A percentile compares a stretch with the other conserved stretches of the same genome.
Conservation (phyloP, 2,113 vertebrate species). For the Arenaria interpres region DNA sequence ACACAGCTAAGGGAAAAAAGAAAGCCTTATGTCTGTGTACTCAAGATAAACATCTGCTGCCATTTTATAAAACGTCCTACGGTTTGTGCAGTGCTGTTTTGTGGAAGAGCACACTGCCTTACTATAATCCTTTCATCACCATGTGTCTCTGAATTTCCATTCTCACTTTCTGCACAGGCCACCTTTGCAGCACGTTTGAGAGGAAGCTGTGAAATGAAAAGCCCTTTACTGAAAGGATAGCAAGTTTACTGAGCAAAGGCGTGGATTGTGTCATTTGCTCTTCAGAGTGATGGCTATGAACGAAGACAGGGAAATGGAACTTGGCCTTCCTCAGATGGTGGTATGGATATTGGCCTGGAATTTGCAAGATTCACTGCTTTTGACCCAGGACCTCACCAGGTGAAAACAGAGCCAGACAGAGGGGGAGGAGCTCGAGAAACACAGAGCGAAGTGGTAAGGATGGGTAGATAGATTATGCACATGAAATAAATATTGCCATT, state of each 20-base stretch:
- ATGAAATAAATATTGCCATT: neutral
- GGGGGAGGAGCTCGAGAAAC: neutral
- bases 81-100: neutral
- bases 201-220: neutral
- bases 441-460: neutral
- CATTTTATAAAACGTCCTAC: neutral
- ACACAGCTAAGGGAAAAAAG: neutral
- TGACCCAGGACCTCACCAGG: neutral
- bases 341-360: neutral
- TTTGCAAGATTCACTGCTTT: neutral
- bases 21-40: fast-evolving
- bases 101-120: neutral
- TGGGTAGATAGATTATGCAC: neutral
- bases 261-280: neutral
- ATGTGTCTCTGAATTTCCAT: neutral
- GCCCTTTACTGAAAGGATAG: neutral
- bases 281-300: neutral
- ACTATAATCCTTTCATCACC: neutral
- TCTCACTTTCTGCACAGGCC: neutral
- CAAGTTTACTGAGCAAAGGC: neutral
- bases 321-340: neutral
- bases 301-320: neutral
- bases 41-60: neutral
- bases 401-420: neutral
- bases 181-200: neutral